Conservation (phyloP, 2,113 vertebrate species). For the Bostrychus sinensis region DNA sequence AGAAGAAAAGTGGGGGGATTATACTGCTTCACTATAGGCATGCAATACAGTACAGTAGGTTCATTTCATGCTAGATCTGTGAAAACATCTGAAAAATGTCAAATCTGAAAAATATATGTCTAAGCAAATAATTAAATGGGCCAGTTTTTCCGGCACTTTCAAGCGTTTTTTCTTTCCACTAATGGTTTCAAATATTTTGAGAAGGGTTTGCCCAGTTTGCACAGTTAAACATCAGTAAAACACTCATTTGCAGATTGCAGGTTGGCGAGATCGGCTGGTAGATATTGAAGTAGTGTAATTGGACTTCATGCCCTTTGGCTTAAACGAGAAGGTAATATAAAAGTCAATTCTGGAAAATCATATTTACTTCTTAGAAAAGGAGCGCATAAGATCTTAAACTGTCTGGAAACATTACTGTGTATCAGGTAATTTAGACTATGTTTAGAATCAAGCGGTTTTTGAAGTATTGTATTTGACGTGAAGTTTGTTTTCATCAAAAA, state of each 20-base stretch:
- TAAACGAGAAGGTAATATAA: constrained; percentile 59
- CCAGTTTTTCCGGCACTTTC: constrained; percentile 55
- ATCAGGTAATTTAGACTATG: constrained; percentile 11
- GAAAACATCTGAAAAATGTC: constrained; percentile 60
- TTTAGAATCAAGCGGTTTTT: constrained; percentile 15
- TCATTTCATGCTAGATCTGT: constrained; percentile 52
- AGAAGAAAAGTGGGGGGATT: background rate
- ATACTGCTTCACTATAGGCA: background rate
- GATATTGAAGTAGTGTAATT: constrained; percentile 73
- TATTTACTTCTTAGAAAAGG: constrained; percentile 52
- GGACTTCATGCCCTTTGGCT: constrained; percentile 71
- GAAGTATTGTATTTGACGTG: background rate
- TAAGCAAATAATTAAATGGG: constrained; percentile 70
- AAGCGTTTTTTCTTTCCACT: constrained; percentile 48
- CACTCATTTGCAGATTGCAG: constrained; percentile 76
- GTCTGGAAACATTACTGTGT: constrained; percentile 31
- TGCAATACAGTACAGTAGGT: constrained; percentile 36
- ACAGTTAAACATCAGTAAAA: constrained; percentile 69
- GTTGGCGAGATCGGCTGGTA: constrained; percentile 70
- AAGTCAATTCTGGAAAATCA: constrained; percentile 53
- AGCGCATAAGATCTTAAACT: constrained; percentile 35
- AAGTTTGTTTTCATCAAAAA: constrained; percentile 12
- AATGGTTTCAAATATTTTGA: constrained; percentile 76
- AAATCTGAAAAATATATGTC: constrained; percentile 65
- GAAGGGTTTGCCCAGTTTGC: constrained; percentile 70